These are phyloP conservation scores for Leguminivora glycinivorella DNA, from an alignment of 1,140 invertebrate species.

Conservation along the genomic window DNA sequence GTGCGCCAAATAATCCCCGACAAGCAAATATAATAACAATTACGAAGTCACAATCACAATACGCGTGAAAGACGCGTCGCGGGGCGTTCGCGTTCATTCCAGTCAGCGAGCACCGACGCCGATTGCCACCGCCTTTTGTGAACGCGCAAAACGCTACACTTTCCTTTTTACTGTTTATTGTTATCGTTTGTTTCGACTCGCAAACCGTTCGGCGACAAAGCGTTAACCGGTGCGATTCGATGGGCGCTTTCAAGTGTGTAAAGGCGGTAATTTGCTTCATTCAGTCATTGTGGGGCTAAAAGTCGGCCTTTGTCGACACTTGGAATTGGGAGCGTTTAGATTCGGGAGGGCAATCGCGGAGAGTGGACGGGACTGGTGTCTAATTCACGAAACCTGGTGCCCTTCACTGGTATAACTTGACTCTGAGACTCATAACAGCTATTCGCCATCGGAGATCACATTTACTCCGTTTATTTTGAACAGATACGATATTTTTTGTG, in stretches of 20 bases:
- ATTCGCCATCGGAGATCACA: not conserved
- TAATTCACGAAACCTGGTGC: constrained; percentile 39
- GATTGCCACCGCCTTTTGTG: constrained; percentile 66
- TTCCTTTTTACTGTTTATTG: constrained; percentile 77
- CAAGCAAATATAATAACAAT: constrained; percentile 12
- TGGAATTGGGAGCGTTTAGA: constrained; percentile 76
- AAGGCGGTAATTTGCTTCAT: constrained; percentile 76
- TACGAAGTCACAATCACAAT: constrained; percentile 10
- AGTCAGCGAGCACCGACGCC: constrained; percentile 70
- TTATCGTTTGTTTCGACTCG: constrained; percentile 70
- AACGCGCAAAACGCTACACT: constrained; percentile 70
- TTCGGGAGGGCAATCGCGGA: constrained; percentile 64
- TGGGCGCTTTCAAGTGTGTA: constrained; percentile 71
- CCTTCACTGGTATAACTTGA: not conserved
- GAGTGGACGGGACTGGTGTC: constrained; percentile 50
- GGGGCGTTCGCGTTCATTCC: constrained; percentile 57
- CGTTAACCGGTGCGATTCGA: constrained; percentile 60
- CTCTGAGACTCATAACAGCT: not conserved
- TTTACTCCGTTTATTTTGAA: constrained; percentile 37
- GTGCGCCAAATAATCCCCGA: not conserved
- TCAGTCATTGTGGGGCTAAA: constrained; percentile 72
- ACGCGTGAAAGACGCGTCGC: constrained; percentile 41
- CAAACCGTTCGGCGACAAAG: constrained; percentile 71
- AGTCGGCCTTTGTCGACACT: constrained; percentile 71
- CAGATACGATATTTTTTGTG: not conserved